Base-by-base conservation (phyloP, 2,797 vertebrate species). In the Sebastes taczanowskii region DNA sequence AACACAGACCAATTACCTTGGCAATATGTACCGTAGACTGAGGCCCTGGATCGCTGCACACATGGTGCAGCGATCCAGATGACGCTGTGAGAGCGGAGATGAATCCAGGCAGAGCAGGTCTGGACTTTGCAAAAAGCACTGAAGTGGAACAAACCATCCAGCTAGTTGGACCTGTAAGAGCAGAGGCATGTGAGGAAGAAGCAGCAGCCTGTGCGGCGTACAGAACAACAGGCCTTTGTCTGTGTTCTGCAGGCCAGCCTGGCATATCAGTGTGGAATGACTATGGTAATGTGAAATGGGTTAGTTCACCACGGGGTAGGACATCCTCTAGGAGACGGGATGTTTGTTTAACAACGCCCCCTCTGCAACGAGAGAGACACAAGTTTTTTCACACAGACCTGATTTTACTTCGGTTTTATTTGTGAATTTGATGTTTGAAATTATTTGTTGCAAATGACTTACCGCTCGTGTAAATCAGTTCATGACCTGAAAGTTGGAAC, bases 151-250 rank as follows among this genome's bases (percentile, higher is more conserved):
- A 81, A 46, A 58, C 34, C 58, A 32, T 56, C 29, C 35, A 46
- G 78, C 42, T 69, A 74, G 72, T 55, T 62, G 61, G 84, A 86
- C 82, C 79, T 86, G 85, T 79, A 70, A 78, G 84, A 81, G 56
- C 76, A 67, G 81, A 88, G 82, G 84, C 80, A 79, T 89, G 89
- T 75, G 91, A 92, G 89, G 78, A 70, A 86, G 78, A 70, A 86
- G 79, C 7, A 46, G 42, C 67, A 73, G 91, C 68, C 79, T 73
- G 78, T 65, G 60, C 80, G 52, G 80, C 27, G 22, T 25, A 46
- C 86, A 74, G 78, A 93, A 95, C 94, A 95, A 94, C 93, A 85
- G 89, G 78, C 85, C 90, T 94, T 94, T 95, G 94, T 95, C 85
- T 88, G 82, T 66, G 65, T 71, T 71, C 82, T 81, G 84, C 80